Conservation (phyloP, 2,888 invertebrate species). For the Cataglyphis cursor region DNA sequence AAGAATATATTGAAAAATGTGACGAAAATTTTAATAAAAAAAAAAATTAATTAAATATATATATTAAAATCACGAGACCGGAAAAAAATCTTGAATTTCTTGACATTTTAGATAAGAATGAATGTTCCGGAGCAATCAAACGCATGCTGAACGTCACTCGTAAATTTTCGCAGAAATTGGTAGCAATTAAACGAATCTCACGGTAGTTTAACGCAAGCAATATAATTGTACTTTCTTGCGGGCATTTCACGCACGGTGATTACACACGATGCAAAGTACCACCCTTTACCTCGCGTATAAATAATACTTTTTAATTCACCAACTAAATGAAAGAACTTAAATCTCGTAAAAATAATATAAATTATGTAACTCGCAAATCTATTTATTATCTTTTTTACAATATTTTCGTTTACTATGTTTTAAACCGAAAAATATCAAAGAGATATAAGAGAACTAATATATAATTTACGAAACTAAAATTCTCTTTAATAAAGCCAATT, state of each 20-base stretch:
- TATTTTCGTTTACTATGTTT: neutral
- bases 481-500: neutral
- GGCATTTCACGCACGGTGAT: conserved; percentile 20
- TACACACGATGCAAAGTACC: neutral
- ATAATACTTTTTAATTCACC: neutral
- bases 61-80: neutral
- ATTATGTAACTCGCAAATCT: neutral
- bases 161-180: conserved; percentile 66
- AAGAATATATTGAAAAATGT: neutral
- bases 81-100: conserved; percentile 19
- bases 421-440: neutral
- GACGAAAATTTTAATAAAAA: neutral
- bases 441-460: neutral
- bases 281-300: conserved; percentile 9
- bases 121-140: conserved; percentile 16
- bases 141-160: conserved; percentile 54
- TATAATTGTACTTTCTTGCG: conserved; percentile 73
- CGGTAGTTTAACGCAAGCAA: conserved; percentile 58
- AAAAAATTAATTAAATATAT: neutral
- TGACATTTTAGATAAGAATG: conserved; percentile 34
- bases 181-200: conserved; percentile 62
- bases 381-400: neutral
- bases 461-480: neutral
- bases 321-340: neutral
- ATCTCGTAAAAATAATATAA: neutral